Percentiles rank a stretch among this genome's conserved stretches.
Evolutionary conservation across 2,113 vertebrate species (phyloP).

Genomic region (Cromileptes altivelis): DNA sequence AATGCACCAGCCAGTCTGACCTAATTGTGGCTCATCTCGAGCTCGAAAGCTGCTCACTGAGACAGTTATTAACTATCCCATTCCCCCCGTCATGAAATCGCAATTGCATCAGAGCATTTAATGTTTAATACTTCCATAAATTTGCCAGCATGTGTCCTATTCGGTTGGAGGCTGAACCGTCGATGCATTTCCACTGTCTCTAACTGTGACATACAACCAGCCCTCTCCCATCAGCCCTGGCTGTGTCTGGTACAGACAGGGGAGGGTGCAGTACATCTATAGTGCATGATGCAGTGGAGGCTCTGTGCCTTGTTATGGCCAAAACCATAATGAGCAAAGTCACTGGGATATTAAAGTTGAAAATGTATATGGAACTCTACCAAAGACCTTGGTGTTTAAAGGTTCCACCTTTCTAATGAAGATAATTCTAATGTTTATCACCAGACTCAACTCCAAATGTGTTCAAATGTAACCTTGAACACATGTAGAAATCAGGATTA

Average conservation of each 20-base stretch:
- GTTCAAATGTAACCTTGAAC: neutral
- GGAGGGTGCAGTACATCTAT: constrained; percentile 14
- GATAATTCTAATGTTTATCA: neutral
- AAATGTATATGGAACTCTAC: constrained; percentile 53
- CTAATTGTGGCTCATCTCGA: constrained; percentile 79
- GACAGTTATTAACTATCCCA: constrained; percentile 74
- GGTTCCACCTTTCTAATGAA: neutral
- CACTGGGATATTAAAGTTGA: constrained; percentile 35
- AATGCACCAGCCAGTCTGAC: constrained; percentile 72
- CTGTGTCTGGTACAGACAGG: constrained; percentile 44
- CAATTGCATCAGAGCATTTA: constrained; percentile 77
- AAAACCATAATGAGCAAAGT: constrained; percentile 67
- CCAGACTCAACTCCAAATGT: neutral
- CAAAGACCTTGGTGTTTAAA: constrained; percentile 59
- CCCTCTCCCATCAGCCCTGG: constrained; percentile 43
- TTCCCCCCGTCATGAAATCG: constrained; percentile 75
- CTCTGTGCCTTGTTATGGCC: constrained; percentile 18
- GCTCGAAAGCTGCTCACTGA: constrained; percentile 63
- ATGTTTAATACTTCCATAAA: constrained; percentile 82
- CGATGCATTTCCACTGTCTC: constrained; percentile 48
- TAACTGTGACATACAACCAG: constrained; percentile 62
- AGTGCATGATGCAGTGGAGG: constrained; percentile 24
- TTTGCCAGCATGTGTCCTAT: constrained; percentile 71
- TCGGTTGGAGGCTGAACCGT: constrained; percentile 45
- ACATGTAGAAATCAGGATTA: neutral